phyloP scores from a whole-genome alignment of 2,797 vertebrate genomes.

The Cetoscarus ocellatus region DNA sequence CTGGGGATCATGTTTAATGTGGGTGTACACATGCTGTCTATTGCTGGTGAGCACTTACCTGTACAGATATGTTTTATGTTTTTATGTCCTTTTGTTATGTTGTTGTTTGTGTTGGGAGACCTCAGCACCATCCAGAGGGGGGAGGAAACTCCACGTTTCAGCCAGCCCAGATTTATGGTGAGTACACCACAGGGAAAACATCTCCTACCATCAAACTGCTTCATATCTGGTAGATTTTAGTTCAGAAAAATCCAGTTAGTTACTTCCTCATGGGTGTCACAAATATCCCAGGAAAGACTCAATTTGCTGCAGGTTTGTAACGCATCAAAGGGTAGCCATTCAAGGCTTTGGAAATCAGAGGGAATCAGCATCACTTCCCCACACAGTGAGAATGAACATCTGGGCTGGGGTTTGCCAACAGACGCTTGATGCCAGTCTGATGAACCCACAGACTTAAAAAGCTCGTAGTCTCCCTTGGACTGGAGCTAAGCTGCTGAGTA shows the following conservation, averaged over 20 bases:
- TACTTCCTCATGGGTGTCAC: slow-evolving; percentile 12
- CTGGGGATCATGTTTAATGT: slow-evolving; percentile 82
- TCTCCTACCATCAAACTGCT: neutral
- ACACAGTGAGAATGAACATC: slow-evolving; percentile 69
- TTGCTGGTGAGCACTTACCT: slow-evolving; percentile 84
- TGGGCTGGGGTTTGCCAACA: slow-evolving; percentile 74
- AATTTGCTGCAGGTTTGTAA: slow-evolving; percentile 40
- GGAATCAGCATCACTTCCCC: slow-evolving; percentile 49
- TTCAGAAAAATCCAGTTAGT: slow-evolving; percentile 37
- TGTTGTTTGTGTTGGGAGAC: slow-evolving; percentile 69
- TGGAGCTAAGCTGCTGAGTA: slow-evolving; percentile 39
- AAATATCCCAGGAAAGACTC: slow-evolving; percentile 22
- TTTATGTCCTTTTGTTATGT: slow-evolving; percentile 62
- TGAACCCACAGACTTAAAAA: slow-evolving; percentile 69
- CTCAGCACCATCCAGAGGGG: slow-evolving; percentile 60
- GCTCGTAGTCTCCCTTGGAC: slow-evolving; percentile 32
- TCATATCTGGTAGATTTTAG: slow-evolving; percentile 29
- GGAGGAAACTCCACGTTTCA: slow-evolving; percentile 27
- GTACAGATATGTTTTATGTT: slow-evolving; percentile 83
- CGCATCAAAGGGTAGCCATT: slow-evolving; percentile 39
- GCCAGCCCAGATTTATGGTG: slow-evolving; percentile 68
- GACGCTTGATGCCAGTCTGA: slow-evolving; percentile 61
- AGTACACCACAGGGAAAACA: slow-evolving; percentile 37
- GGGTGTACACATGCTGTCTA: slow-evolving; percentile 81
- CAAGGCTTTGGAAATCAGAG: slow-evolving; percentile 37